Base-by-base conservation (phyloP, 2,113 vertebrate species). In the Mixornis gularis region DNA sequence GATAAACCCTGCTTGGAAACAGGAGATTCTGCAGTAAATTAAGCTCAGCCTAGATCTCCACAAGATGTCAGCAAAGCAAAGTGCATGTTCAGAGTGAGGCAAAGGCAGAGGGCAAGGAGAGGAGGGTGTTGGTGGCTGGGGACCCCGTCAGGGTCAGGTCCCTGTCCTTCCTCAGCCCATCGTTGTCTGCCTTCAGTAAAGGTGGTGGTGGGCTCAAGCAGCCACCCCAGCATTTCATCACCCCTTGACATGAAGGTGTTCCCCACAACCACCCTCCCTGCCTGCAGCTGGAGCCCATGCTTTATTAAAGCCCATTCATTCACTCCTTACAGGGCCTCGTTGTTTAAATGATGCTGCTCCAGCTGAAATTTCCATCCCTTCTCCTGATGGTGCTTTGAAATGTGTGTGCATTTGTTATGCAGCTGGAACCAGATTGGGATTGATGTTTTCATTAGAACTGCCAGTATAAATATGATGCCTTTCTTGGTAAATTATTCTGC, bases 61-160 rank as follows among this genome's bases (percentile, higher is more conserved):
- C 95, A 89, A 97, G 96, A 90, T 96, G 96, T 96, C 96, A 95
- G 95, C 93, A 97, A 68, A 96, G 93, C 82, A 71, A 88, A 90
- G 66, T 66, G 77, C 89, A 91, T 76, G 60, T 66, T 55, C 63
- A 4, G 22, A 25, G 60, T 14, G 26, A 68, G 34, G 76, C 3
- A 3, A 30, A 32, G 0, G 0, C 74, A 21, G 52, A 84, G 89
- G 87, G 66, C 80, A 63, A 8, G 32, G 41, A 14, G 21, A 53
- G 59, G 13, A 5, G 7, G 51, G 49, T 7, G n/a, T 12, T 20
- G 53, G 53, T 32, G 49, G 14, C 32, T 6, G 79, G 41, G n/a
- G 27, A 12, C 34, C 30, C 12, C 9, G 13, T 55, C 60, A 24
- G 73, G n/a, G n/a, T 49, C 30, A 10, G 52, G 21, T 51, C 81